Conservation (phyloP, 2,888 invertebrate species). For the Nemotelus nigrinus region DNA sequence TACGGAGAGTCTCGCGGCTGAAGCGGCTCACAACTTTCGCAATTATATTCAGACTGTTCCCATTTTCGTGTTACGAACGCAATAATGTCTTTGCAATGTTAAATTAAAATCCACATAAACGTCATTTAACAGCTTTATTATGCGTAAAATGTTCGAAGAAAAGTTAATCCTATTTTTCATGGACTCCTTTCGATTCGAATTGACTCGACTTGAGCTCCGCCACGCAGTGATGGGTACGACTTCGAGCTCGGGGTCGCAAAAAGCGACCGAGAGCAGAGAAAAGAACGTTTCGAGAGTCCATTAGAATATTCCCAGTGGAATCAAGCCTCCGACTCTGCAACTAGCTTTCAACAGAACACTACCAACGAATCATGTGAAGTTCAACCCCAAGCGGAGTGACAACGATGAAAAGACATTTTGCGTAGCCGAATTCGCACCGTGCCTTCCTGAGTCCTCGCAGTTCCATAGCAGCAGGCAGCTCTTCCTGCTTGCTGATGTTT, state of each 20-base stretch:
- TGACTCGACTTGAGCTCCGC: background rate
- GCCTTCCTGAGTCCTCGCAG: constrained; percentile 12
- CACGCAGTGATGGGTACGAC: background rate
- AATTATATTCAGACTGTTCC: constrained; percentile 33
- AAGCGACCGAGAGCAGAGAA: background rate
- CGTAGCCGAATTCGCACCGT: constrained; percentile 22
- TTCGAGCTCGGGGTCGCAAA: background rate
- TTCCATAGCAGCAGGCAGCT: background rate
- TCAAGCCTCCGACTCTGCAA: background rate
- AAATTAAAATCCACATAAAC: constrained; percentile 40
- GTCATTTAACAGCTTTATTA: constrained; percentile 43
- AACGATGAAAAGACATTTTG: constrained; percentile 33
- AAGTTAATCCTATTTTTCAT: constrained; percentile 41
- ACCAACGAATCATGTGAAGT: background rate
- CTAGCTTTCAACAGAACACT: background rate
- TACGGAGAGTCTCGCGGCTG: background rate
- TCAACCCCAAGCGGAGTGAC: background rate
- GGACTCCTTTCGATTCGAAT: constrained; percentile 30
- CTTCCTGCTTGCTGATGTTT: constrained; percentile 12
- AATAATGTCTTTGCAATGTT: constrained; percentile 30
- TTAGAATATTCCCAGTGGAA: constrained; percentile 13
- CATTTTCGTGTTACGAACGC: constrained; percentile 21
- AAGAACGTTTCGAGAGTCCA: constrained; percentile 26
- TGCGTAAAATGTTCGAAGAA: constrained; percentile 41
- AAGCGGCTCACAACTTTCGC: constrained; percentile 17